Conservation (phyloP, 2,797 vertebrate genomes). For the Allobates femoralis region DNA sequence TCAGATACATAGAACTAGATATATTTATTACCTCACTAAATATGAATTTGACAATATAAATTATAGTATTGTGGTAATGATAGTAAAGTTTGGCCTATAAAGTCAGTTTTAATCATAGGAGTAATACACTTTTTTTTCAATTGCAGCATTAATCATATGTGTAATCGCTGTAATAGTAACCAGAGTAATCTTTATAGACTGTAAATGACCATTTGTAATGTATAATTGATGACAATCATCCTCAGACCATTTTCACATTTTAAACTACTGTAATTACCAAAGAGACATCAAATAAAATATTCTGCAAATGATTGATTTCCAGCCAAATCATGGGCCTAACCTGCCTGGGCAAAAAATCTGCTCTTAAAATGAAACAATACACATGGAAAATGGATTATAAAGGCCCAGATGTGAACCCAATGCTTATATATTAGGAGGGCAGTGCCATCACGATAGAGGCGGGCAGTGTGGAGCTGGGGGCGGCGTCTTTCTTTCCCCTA, state of each 20-base stretch:
- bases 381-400: no score
- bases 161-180: neutral
- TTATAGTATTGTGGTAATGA: slow-evolving; percentile 1
- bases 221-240: neutral
- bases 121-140: neutral
- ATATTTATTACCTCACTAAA: neutral
- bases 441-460: no score
- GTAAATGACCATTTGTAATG: slow-evolving; percentile 15
- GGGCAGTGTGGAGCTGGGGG: no score
- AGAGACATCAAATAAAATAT: no score
- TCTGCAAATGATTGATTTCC: no score
- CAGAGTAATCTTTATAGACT: neutral
- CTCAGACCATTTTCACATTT: neutral
- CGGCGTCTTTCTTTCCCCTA: no score
- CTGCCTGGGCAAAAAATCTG: no score
- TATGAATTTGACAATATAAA: neutral
- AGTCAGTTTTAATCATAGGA: slow-evolving; percentile 16
- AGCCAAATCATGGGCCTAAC: no score
- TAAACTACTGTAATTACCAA: neutral
- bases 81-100: neutral
- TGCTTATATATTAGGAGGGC: no score
- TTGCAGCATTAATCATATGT: neutral
- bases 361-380: no score
- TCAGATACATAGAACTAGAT: neutral
- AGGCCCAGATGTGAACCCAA: no score